phyloP scores from a whole-genome alignment of 2,797 vertebrate genomes.

The Lacerta viridis region DNA sequence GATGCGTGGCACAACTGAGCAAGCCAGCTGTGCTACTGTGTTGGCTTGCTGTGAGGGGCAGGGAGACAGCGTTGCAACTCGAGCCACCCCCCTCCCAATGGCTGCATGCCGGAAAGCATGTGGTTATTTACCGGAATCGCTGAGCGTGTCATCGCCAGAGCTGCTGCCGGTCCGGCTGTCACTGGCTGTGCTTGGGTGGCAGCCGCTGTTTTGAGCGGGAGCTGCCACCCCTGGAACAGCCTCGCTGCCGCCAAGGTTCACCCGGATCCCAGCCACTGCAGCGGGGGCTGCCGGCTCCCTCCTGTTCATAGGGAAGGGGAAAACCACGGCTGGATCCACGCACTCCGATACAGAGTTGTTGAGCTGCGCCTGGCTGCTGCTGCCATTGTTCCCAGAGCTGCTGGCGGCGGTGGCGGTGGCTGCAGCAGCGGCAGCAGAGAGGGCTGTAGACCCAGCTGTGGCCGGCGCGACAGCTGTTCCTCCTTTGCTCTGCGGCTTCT shows the following conservation, averaged over 20 bases:
- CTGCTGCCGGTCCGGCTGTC: conserved; percentile 76
- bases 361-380: conserved; percentile 77
- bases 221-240: conserved; percentile 33
- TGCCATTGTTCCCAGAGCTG: conserved; percentile 40
- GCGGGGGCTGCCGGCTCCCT: conserved; percentile 70
- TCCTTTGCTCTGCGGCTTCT: conserved; percentile 87
- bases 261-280: conserved; percentile 21
- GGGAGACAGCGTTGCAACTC: not conserved
- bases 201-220: conserved; percentile 37
- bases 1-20: not conserved
- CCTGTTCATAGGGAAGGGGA: conserved; percentile 93
- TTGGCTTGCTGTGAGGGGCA: not conserved
- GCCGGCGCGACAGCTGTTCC: conserved; percentile 74
- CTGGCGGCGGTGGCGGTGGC: not conserved
- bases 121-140: conserved; percentile 90
- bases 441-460: conserved; percentile 38
- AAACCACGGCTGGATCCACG: conserved; percentile 93
- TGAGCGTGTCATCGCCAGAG: conserved; percentile 85
- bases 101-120: not conserved
- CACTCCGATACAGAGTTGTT: conserved; percentile 87
- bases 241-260: not conserved
- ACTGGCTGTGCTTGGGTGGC: conserved; percentile 21
- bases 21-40: not conserved
- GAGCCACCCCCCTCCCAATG: not conserved
- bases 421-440: not conserved